A percentile compares a stretch with the other conserved stretches of the same genome.
These are phyloP conservation scores for Spodoptera litura DNA, from an alignment of 1,140 invertebrate species.

Conservation along the genomic window DNA sequence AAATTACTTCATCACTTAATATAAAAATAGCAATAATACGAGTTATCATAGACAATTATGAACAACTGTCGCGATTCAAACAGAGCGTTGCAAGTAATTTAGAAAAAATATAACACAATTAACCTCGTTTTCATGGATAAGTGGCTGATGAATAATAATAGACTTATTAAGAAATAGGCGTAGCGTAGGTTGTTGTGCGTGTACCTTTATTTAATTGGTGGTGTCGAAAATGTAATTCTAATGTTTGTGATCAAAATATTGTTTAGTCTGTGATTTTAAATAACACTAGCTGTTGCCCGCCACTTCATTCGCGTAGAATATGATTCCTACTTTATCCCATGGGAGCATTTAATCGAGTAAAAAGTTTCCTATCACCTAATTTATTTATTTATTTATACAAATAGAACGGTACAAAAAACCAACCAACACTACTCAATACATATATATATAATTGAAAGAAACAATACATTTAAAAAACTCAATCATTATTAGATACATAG, in stretches of 20 bases:
- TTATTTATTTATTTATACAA: too few relatives aligned
- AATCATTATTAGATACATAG: too few relatives aligned
- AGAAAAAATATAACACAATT: constrained; percentile 57
- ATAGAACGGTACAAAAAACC: too few relatives aligned
- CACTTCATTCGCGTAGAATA: too few relatives aligned
- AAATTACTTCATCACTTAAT: constrained; percentile 11
- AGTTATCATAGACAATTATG: background rate
- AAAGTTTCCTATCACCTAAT: too few relatives aligned
- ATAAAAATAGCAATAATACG: background rate
- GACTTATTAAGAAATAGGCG: constrained; percentile 48
- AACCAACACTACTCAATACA: too few relatives aligned
- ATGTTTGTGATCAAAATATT: background rate
- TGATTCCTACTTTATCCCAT: too few relatives aligned
- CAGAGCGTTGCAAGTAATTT: constrained; percentile 63
- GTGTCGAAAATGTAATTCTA: constrained; percentile 5
- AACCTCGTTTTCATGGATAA: constrained; percentile 72
- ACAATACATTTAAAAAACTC: too few relatives aligned
- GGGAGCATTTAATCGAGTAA: too few relatives aligned
- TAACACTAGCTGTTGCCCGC: too few relatives aligned
- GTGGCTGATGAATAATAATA: constrained; percentile 55
- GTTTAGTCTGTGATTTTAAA: background rate
- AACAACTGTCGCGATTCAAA: constrained; percentile 52
- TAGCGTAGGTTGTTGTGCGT: constrained; percentile 9
- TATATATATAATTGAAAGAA: too few relatives aligned
- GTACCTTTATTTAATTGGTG: constrained; percentile 16